Conservation (phyloP, 2,113 vertebrate species). For the Tachuris rubrigastra region DNA sequence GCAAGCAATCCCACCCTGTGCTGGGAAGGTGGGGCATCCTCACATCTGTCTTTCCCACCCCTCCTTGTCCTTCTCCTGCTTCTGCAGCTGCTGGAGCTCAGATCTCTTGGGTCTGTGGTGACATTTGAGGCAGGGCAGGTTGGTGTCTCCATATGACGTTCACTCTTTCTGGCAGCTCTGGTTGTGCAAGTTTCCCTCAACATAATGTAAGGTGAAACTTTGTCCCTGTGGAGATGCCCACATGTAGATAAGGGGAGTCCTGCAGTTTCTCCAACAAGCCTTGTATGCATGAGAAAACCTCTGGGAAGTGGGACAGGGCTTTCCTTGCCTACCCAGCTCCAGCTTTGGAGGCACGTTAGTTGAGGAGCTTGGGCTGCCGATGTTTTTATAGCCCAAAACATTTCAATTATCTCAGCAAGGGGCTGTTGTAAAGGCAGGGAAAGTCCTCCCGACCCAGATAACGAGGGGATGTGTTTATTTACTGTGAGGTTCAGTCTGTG, state of each 20-base stretch:
- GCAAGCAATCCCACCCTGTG: not conserved
- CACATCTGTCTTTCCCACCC: not conserved
- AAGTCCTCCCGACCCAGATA: not conserved
- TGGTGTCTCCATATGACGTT: not conserved
- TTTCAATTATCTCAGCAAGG: not conserved
- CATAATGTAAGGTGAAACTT: not conserved
- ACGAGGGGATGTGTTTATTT: not conserved
- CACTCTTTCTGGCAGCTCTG: not conserved
- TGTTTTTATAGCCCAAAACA: not conserved
- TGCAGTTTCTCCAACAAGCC: not conserved
- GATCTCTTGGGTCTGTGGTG: not conserved
- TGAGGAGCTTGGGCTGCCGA: not conserved
- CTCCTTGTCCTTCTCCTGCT: not conserved
- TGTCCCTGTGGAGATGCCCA: not conserved
- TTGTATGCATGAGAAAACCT: not conserved
- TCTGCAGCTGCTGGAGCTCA: not conserved
- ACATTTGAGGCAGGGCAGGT: not conserved
- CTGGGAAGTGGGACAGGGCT: not conserved
- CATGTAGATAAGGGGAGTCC: not conserved
- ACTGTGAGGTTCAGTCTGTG: not conserved
- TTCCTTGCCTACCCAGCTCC: not conserved
- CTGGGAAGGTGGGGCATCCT: not conserved
- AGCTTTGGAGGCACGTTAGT: not conserved
- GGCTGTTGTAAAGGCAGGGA: not conserved
- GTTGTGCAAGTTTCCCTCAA: slow-evolving; percentile 9